Evolutionary conservation across 2,113 vertebrate species (phyloP).

Genomic region (Rhinogobius similis): DNA sequence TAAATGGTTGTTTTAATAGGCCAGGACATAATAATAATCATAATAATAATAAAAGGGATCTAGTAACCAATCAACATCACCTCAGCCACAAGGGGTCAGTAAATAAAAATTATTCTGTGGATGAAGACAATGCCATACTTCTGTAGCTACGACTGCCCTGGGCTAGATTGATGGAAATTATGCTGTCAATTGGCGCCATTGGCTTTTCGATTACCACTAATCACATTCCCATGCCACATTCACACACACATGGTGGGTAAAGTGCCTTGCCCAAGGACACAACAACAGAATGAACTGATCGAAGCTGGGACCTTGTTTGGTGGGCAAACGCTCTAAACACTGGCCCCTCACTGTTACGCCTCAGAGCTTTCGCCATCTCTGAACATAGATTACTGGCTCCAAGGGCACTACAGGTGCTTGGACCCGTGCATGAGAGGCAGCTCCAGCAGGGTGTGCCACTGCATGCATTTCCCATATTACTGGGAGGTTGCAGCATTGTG

Average conservation of each 20-base stretch:
- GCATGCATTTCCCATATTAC: constrained; percentile 65
- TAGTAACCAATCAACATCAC: too few species aligned
- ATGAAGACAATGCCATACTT: neutral
- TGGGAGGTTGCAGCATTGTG: constrained; percentile 58
- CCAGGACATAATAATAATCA: too few species aligned
- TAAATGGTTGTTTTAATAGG: neutral
- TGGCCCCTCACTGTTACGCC: too few species aligned
- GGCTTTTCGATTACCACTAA: too few species aligned
- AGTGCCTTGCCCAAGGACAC: neutral
- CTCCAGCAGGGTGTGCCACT: constrained; percentile 43
- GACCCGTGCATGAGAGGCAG: constrained; percentile 41
- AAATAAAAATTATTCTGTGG: neutral
- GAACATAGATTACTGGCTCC: constrained; percentile 14
- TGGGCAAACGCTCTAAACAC: too few species aligned
- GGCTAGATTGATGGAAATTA: neutral
- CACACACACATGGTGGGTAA: neutral
- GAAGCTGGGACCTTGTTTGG: neutral
- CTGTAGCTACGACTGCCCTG: neutral
- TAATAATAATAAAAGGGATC: too few species aligned
- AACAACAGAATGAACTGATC: neutral
- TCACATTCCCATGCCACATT: too few species aligned
- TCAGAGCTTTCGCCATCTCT: neutral
- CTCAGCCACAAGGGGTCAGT: too few species aligned
- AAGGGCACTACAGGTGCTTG: constrained; percentile 64
- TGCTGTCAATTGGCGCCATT: neutral